Evolutionary conservation across 2,888 invertebrate genomes (phyloP).

Genomic region (Cephalotes varians): DNA sequence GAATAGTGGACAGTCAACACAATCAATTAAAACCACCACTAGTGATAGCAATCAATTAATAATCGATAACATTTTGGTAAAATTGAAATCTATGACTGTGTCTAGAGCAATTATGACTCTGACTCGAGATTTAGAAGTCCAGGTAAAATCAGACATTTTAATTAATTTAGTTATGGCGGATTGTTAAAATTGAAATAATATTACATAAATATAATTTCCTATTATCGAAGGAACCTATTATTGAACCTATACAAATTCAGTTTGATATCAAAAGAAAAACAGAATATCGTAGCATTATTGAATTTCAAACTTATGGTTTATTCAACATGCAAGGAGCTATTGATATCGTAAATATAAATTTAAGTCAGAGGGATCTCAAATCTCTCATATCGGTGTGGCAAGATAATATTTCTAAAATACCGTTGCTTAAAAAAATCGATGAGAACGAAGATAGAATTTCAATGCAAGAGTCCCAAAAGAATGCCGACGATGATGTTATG

Average conservation of each 20-base stretch:
- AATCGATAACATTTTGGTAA: slow-evolving; percentile 91
- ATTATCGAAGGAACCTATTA: slow-evolving; percentile 92
- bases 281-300: slow-evolving; percentile 84
- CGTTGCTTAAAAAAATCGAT: slow-evolving; percentile 77
- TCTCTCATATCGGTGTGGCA: slow-evolving; percentile 91
- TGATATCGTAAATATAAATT: slow-evolving; percentile 89
- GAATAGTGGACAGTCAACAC: slow-evolving; percentile 85
- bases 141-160: slow-evolving; percentile 85
- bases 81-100: slow-evolving; percentile 90
- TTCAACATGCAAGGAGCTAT: slow-evolving; percentile 90
- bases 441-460: slow-evolving; percentile 46
- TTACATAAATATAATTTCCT: slow-evolving; percentile 11
- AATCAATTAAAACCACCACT: slow-evolving; percentile 80
- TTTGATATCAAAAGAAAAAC: slow-evolving; percentile 91
- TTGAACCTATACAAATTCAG: slow-evolving; percentile 91
- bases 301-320: slow-evolving; percentile 79
- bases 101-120: slow-evolving; percentile 91
- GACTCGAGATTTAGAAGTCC: slow-evolving; percentile 91
- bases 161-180: background rate
- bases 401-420: slow-evolving; percentile 88
- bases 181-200: background rate
- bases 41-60: slow-evolving; percentile 78
- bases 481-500: slow-evolving; percentile 85
- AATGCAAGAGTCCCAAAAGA: slow-evolving; percentile 58
- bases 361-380: slow-evolving; percentile 92